A percentile compares a stretch with the other conserved stretches of the same genome.
phyloP scores from a whole-genome alignment of 2,113 vertebrate genomes.

The Sterrhoptilus dennistouni region DNA sequence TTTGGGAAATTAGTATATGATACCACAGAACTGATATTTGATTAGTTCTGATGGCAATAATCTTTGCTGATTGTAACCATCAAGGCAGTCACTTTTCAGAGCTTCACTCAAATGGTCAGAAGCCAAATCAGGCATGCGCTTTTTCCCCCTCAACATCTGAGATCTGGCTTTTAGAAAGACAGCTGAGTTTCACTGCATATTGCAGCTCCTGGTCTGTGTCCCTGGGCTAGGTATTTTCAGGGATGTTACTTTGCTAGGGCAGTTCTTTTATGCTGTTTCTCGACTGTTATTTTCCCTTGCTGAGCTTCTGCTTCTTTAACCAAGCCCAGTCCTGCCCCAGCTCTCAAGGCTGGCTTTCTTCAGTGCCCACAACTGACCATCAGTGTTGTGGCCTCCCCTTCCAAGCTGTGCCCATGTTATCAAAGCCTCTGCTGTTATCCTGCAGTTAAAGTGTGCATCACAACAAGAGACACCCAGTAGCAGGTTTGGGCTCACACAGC shows the following conservation, averaged over 20 bases:
- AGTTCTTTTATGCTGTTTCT: neutral
- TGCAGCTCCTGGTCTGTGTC: neutral
- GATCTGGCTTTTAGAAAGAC: neutral
- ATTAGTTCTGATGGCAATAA: neutral
- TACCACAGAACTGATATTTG: neutral
- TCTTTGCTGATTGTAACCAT: neutral
- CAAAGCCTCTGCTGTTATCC: neutral
- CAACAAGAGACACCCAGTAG: fast-evolving
- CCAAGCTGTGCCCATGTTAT: neutral
- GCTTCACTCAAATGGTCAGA: neutral
- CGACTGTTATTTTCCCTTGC: neutral
- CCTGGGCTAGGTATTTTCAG: neutral
- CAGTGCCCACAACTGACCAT: neutral
- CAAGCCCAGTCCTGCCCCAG: neutral
- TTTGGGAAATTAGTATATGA: neutral
- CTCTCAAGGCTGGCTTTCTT: neutral
- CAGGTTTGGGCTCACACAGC: neutral
- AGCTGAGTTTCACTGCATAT: neutral
- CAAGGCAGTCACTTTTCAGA: neutral
- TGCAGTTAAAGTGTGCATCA: fast-evolving
- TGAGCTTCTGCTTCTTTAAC: neutral
- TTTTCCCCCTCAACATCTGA: neutral
- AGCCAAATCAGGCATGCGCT: neutral
- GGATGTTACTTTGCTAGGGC: neutral
- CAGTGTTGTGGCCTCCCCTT: neutral